These are phyloP conservation scores for Peromyscus melanophrys DNA, from an alignment of 2,797 vertebrate species.

Conservation along the genomic window DNA sequence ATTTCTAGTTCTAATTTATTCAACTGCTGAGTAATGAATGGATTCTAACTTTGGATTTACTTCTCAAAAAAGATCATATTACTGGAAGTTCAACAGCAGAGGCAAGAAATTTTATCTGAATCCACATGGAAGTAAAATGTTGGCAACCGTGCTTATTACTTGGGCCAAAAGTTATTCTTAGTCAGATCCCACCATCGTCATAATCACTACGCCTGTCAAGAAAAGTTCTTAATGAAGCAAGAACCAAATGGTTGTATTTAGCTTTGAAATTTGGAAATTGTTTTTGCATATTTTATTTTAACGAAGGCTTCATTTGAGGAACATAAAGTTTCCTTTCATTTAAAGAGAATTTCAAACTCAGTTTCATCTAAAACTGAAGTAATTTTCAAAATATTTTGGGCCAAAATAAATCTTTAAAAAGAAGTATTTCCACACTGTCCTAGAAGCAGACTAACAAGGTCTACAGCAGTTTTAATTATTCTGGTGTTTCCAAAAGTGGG, in stretches of 20 bases:
- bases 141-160: not conserved
- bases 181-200: conserved; percentile 1
- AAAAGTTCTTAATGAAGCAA: conserved; percentile 52
- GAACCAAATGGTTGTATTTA: conserved; percentile 35
- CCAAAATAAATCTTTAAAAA: conserved; percentile 53
- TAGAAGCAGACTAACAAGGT: conserved; percentile 13
- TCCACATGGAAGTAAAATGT: conserved; percentile 51
- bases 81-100: conserved; percentile 45
- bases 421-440: conserved; percentile 33
- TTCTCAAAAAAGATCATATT: conserved; percentile 25
- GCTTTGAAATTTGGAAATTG: not conserved
- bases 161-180: conserved; percentile 41
- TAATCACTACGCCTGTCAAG: conserved; percentile 35
- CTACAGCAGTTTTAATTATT: conserved; percentile 59
- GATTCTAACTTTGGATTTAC: conserved; percentile 42
- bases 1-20: not conserved
- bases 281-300: conserved; percentile 41
- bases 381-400: conserved; percentile 69
- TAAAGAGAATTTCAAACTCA: conserved; percentile 31
- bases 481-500: not conserved
- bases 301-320: not conserved
- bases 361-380: conserved; percentile 49
- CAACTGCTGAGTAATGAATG: conserved; percentile 22
- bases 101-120: conserved; percentile 52
- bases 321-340: conserved; percentile 58